Conservation (phyloP, 2,113 vertebrate species). For the Motacilla tschutschensis region DNA sequence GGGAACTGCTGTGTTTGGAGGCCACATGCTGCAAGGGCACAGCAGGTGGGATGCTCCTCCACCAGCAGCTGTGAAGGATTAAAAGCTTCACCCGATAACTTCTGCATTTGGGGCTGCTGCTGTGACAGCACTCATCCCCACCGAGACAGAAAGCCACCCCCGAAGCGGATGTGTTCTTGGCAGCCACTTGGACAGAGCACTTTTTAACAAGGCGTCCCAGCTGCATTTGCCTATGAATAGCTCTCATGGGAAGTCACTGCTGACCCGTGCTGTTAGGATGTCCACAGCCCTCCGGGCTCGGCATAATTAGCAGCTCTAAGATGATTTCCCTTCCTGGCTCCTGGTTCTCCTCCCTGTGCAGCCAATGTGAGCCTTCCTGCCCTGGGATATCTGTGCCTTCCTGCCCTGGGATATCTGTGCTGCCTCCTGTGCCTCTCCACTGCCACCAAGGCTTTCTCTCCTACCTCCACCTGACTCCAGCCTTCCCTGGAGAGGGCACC, state of each 20-base stretch:
- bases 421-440: fast-evolving
- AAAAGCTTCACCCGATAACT: neutral
- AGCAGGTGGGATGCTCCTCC: neutral
- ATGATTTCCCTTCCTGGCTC: neutral
- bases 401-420: neutral
- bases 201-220: neutral
- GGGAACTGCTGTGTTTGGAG: neutral
- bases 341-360: fast-evolving
- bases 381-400: neutral
- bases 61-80: neutral
- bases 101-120: neutral
- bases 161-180: conserved; percentile 18
- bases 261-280: conserved; percentile 9
- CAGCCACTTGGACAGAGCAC: neutral
- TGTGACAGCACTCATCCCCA: neutral
- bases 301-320: neutral
- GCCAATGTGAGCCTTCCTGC: fast-evolving
- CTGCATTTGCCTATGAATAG: conserved; percentile 47
- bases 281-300: neutral
- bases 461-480: neutral
- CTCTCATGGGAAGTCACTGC: neutral
- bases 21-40: neutral
- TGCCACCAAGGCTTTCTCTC: fast-evolving
- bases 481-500: neutral
- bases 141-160: neutral